These are phyloP conservation scores for Oligia strigilis DNA, from an alignment of 2,888 invertebrate species.

Conservation along the genomic window DNA sequence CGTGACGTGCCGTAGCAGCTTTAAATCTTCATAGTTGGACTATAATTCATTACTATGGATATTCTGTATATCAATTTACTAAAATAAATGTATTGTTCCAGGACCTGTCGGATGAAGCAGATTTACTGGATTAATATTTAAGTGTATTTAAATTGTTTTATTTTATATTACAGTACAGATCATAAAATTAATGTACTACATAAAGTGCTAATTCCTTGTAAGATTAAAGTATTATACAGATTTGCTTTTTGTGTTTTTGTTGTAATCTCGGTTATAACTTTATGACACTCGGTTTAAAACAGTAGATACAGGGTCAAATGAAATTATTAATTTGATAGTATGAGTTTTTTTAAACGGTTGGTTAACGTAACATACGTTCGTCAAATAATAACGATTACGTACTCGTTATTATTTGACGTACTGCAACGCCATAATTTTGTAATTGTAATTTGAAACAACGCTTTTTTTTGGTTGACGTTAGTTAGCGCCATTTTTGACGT, in stretches of 20 bases:
- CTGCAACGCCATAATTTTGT: no score
- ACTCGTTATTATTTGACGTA: no score
- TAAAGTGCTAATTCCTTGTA: conserved; percentile 84
- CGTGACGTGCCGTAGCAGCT: no score
- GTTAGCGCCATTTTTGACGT: no score
- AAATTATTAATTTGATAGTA: background rate
- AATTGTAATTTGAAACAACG: no score
- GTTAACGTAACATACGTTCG: no score
- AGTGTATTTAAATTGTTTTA: conserved; percentile 78
- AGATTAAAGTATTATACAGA: conserved; percentile 85
- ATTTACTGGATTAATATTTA: conserved; percentile 78
- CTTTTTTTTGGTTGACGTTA: no score
- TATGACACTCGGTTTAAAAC: background rate
- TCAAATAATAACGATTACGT: no score
- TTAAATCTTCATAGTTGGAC: no score
- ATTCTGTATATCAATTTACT: background rate
- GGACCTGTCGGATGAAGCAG: conserved; percentile 87
- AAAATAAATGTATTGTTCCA: conserved; percentile 68
- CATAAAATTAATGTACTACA: conserved; percentile 80
- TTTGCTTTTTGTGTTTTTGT: conserved; percentile 68
- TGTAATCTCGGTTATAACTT: background rate
- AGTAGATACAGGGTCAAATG: background rate
- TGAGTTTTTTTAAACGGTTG: background rate
- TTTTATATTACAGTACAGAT: conserved; percentile 69
- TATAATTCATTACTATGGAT: no score